These are phyloP conservation scores for Conchocele bisecta DNA, from an alignment of 2,888 invertebrate genomes.

Conservation along the genomic window DNA sequence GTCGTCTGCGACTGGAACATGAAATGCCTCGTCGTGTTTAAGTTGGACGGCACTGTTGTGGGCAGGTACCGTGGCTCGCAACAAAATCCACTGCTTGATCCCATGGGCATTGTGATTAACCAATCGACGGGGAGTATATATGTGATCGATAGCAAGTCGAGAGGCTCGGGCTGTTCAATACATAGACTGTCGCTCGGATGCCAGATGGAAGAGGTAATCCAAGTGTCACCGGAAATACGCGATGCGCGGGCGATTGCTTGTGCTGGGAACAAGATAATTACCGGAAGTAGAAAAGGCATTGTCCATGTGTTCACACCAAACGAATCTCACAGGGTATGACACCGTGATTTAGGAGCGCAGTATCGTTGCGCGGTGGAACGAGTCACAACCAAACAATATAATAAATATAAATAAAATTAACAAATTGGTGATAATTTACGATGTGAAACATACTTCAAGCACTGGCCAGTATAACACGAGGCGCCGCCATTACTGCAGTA, in stretches of 20 bases:
- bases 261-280: slow-evolving; percentile 23
- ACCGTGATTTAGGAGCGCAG: too few species aligned
- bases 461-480: too few species aligned
- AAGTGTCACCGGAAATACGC: slow-evolving; percentile 48
- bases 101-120: slow-evolving; percentile 52
- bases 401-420: too few species aligned
- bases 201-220: slow-evolving; percentile 36
- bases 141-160: slow-evolving; percentile 48
- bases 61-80: slow-evolving; percentile 51
- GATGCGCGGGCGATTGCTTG: slow-evolving; percentile 46
- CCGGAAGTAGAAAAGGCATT: slow-evolving; percentile 51
- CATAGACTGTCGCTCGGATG: slow-evolving; percentile 42
- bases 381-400: too few species aligned
- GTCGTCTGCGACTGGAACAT: slow-evolving; percentile 64
- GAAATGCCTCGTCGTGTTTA: slow-evolving; percentile 53
- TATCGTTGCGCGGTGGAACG: too few species aligned
- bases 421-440: too few species aligned
- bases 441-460: too few species aligned
- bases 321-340: slow-evolving; percentile 4
- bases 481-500: too few species aligned
- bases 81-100: slow-evolving; percentile 47
- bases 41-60: slow-evolving; percentile 47
- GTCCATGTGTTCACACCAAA: slow-evolving; percentile 27
- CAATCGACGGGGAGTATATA: slow-evolving; percentile 29
- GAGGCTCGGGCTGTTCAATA: slow-evolving; percentile 28